Conservation (phyloP, 1,140 invertebrate genomes). For the Drosophila lacteicornis region DNA sequence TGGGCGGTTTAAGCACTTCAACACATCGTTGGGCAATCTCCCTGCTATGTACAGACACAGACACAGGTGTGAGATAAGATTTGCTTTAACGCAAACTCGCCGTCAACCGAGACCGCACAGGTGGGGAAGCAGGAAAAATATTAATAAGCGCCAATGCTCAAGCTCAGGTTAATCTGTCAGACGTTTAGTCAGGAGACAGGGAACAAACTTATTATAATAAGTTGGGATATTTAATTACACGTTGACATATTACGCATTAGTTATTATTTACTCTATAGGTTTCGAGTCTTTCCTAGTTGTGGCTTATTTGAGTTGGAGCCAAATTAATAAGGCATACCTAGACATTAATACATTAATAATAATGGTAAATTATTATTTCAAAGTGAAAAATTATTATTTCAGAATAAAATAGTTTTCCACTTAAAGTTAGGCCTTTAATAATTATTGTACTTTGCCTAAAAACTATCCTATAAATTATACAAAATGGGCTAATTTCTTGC, state of each 20-base stretch:
- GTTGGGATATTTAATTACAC: not conserved
- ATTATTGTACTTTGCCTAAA: too few relatives aligned
- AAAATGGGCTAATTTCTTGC: not conserved
- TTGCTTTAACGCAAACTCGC: slow-evolving; percentile 12
- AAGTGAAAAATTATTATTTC: too few relatives aligned
- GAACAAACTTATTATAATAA: not conserved
- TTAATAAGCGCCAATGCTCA: slow-evolving; percentile 3
- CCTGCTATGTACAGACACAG: not conserved
- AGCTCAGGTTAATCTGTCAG: slow-evolving; percentile 5
- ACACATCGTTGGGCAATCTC: slow-evolving; percentile 42
- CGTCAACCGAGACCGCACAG: slow-evolving; percentile 67
- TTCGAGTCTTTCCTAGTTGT: not conserved
- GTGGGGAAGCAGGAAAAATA: slow-evolving; percentile 47
- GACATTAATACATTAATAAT: too few relatives aligned
- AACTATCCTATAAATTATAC: too few relatives aligned
- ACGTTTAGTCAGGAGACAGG: slow-evolving; percentile 21
- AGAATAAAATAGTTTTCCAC: too few relatives aligned
- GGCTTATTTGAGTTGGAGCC: not conserved
- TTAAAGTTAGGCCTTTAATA: too few relatives aligned
- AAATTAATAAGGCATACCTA: not conserved
- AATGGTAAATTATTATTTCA: too few relatives aligned
- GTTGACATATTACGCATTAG: not conserved
- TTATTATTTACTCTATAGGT: not conserved
- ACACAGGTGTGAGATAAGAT: slow-evolving; percentile 44
- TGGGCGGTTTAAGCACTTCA: slow-evolving; percentile 46